Conservation (phyloP, 35 echinoderm and acorn worm genomes). For the Amphiura filiformis region DNA sequence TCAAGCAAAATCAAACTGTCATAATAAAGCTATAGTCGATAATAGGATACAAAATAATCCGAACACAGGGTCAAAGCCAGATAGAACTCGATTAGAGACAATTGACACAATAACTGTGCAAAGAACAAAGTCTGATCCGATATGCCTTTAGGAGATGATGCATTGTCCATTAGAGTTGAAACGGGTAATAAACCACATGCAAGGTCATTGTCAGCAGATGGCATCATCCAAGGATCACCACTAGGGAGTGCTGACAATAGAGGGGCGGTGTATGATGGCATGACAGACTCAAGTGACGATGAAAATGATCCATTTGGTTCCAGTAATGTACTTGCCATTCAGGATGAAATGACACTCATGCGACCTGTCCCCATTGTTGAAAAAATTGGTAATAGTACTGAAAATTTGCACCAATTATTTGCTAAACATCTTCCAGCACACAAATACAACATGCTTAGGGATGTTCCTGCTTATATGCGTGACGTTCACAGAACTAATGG, state of each 20-base stretch:
- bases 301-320: conserved; percentile 5
- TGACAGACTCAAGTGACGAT: neutral
- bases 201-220: neutral
- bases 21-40: no score
- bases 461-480: conserved; percentile 41
- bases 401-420: neutral
- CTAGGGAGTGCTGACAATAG: no score
- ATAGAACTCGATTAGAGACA: neutral
- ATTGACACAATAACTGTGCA: neutral
- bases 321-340: neutral
- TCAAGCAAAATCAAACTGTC: neutral
- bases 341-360: neutral
- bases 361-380: neutral
- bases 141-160: neutral
- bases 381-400: neutral
- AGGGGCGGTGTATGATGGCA: no score
- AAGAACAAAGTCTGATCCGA: neutral
- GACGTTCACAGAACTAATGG: conserved; percentile 29
- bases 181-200: neutral
- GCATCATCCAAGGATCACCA: neutral
- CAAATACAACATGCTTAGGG: conserved; percentile 3
- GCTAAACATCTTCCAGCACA: neutral
- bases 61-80: no score
- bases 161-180: neutral
- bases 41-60: no score